phyloP scores from a whole-genome alignment of 2,797 vertebrate genomes.

The Lacerta agilis region DNA sequence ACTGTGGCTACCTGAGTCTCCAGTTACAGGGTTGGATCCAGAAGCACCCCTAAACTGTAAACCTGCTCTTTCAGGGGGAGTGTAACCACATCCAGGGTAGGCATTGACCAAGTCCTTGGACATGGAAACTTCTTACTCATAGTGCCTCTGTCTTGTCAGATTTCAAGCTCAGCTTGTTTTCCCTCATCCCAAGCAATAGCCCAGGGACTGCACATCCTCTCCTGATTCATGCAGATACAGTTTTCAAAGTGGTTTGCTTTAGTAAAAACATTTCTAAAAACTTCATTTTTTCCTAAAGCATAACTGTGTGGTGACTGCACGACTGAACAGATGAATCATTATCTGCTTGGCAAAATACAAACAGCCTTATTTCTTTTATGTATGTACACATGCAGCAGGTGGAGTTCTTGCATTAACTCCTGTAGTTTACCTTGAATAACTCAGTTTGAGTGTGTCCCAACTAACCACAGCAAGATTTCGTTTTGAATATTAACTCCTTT shows the following conservation, averaged over 20 bases:
- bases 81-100: no score
- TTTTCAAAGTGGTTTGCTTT: background rate
- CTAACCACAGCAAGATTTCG: background rate
- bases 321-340: background rate
- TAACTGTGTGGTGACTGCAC: background rate
- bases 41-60: no score
- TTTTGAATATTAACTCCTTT: background rate
- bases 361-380: background rate
- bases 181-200: no score
- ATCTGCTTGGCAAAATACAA: background rate
- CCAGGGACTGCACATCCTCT: no score
- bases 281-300: background rate
- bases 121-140: no score
- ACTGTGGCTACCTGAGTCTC: no score
- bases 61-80: no score
- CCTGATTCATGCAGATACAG: background rate
- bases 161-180: no score
- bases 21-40: no score
- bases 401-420: background rate
- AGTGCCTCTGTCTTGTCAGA: no score
- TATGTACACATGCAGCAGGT: no score
- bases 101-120: no score
- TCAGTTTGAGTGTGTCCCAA: background rate
- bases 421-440: background rate
- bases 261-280: background rate